Conservation (phyloP, 2,113 vertebrate species). For the Strigops habroptila region DNA sequence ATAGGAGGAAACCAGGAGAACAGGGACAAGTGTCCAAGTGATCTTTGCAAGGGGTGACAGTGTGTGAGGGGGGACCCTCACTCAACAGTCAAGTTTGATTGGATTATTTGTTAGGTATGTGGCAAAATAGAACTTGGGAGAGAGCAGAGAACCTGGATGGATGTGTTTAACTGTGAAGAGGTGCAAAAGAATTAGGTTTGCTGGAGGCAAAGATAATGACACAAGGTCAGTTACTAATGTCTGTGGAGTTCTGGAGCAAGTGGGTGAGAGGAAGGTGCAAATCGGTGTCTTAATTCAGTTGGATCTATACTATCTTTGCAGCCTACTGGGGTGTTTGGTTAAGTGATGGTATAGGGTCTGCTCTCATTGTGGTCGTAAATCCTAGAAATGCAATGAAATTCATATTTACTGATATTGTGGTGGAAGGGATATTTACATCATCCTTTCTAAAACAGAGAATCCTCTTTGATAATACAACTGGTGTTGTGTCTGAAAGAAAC, state of each 20-base stretch:
- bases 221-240: neutral
- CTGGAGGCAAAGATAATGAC: neutral
- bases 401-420: neutral
- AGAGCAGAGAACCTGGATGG: neutral
- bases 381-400: neutral
- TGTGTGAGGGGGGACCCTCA: fast-evolving
- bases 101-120: neutral
- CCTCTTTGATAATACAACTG: neutral
- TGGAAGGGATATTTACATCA: neutral
- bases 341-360: neutral
- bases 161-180: neutral
- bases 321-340: neutral
- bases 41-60: neutral
- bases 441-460: neutral
- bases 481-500: neutral
- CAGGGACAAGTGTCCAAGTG: neutral
- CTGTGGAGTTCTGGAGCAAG: neutral
- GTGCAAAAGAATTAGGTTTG: neutral
- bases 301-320: neutral
- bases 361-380: neutral
- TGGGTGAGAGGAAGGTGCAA: neutral
- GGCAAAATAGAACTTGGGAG: neutral
- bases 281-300: neutral
- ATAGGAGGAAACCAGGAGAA: neutral
- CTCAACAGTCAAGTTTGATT: neutral